Evolutionary conservation across 2,888 invertebrate genomes (phyloP).

Genomic region (Brenthis daphne): DNA sequence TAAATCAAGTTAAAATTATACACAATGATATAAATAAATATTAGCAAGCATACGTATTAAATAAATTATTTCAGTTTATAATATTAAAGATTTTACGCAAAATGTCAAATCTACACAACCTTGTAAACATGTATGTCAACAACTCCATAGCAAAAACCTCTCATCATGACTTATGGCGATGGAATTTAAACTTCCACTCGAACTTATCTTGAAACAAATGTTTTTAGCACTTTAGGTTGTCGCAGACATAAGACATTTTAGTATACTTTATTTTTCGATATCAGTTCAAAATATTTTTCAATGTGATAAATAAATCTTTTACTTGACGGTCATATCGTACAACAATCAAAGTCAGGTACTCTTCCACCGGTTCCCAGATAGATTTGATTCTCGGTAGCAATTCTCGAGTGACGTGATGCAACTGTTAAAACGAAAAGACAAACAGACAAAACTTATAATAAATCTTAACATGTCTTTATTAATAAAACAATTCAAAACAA

Average conservation of each 20-base stretch:
- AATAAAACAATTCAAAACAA: too few relatives aligned
- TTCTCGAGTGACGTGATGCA: too few relatives aligned
- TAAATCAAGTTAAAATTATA: neutral
- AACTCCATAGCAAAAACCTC: slow-evolving; percentile 29
- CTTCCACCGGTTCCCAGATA: too few relatives aligned
- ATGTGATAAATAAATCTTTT: too few relatives aligned
- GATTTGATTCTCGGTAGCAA: too few relatives aligned
- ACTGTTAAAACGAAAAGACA: too few relatives aligned
- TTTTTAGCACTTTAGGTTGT: slow-evolving; percentile 13
- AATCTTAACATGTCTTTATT: too few relatives aligned
- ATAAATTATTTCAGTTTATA: slow-evolving; percentile 12
- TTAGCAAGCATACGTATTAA: slow-evolving; percentile 1
- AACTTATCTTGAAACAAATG: slow-evolving; percentile 27
- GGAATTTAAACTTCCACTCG: slow-evolving; percentile 30
- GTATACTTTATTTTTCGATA: neutral
- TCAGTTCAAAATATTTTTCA: too few relatives aligned
- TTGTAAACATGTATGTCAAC: slow-evolving; percentile 26
- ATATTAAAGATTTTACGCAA: slow-evolving; percentile 9
- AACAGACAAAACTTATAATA: too few relatives aligned
- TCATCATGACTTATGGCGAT: slow-evolving; percentile 35
- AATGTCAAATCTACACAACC: slow-evolving; percentile 17
- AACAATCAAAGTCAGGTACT: too few relatives aligned
- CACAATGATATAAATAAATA: neutral
- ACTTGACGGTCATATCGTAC: too few relatives aligned
- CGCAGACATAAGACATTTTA: slow-evolving; percentile 1